phyloP scores from a whole-genome alignment of 2,888 invertebrate species.

The Pegoplata infirma region DNA sequence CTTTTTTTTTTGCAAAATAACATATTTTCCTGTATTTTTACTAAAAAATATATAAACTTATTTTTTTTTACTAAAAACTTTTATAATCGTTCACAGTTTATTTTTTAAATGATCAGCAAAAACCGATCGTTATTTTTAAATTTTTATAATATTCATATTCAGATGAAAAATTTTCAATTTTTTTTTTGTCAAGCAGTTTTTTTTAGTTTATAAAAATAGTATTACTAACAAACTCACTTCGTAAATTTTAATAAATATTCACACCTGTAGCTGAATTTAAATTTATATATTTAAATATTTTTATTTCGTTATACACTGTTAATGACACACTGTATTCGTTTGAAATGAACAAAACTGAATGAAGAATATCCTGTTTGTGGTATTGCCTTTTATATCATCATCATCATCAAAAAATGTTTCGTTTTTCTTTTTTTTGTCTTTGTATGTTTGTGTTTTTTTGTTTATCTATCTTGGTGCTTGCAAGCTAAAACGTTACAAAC shows the following conservation, averaged over 20 bases:
- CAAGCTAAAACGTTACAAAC: conserved; percentile 26
- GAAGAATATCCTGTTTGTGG: conserved; percentile 61
- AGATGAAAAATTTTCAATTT: no score
- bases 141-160: no score
- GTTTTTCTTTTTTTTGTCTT: conserved; percentile 34
- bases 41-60: no score
- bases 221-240: conserved; percentile 48
- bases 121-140: no score
- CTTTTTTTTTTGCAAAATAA: no score
- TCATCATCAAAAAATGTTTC: no score
- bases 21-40: no score
- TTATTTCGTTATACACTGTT: not conserved
- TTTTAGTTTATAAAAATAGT: not conserved
- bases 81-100: no score
- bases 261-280: conserved; percentile 54
- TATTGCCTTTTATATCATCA: conserved; percentile 58
- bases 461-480: conserved; percentile 37
- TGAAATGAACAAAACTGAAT: conserved; percentile 60
- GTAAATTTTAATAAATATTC: conserved; percentile 25
- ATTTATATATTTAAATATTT: not conserved
- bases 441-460: conserved; percentile 1
- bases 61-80: no score
- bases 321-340: conserved; percentile 45
- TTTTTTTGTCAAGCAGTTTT: no score
- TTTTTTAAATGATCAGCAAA: no score